phyloP scores from a whole-genome alignment of 2,888 invertebrate species.

The Acronicta alni region DNA sequence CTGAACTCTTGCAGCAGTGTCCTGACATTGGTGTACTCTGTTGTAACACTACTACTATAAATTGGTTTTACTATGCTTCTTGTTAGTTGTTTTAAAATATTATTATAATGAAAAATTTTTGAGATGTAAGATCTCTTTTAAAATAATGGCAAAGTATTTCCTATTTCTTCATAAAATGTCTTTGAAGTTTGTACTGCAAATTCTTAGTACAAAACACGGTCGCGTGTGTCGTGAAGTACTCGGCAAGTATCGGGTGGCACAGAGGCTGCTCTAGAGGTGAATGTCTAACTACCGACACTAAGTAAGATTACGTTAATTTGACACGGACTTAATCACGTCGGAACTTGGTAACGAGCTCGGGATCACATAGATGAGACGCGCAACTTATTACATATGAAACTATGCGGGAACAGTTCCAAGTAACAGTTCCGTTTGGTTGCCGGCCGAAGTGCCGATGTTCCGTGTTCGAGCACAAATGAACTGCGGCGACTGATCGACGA shows the following conservation, averaged over 20 bases:
- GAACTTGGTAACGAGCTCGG: constrained; percentile 37
- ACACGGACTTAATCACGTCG: constrained; percentile 39
- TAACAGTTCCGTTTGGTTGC: constrained; percentile 15
- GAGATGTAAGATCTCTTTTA: too few species aligned
- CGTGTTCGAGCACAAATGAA: constrained; percentile 11
- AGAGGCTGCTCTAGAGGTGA: constrained; percentile 36
- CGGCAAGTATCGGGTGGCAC: constrained; percentile 29
- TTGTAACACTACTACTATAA: too few species aligned
- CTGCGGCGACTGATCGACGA: constrained; percentile 17
- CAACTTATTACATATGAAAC: constrained; percentile 20
- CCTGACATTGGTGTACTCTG: too few species aligned
- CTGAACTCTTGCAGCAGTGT: too few species aligned
- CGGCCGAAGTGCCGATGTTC: constrained; percentile 4
- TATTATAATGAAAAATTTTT: too few species aligned
- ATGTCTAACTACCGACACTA: constrained; percentile 43
- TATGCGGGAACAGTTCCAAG: constrained; percentile 14
- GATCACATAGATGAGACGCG: constrained; percentile 30
- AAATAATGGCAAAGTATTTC: too few species aligned
- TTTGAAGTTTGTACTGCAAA: constrained; percentile 8
- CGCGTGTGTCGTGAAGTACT: constrained; percentile 17
- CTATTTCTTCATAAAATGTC: background rate
- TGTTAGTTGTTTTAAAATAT: too few species aligned
- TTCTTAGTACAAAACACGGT: constrained; percentile 6
- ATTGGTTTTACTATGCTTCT: too few species aligned
- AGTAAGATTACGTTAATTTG: constrained; percentile 50